Base-by-base conservation (phyloP, 2,113 vertebrate species). In the Camelus dromedarius region DNA sequence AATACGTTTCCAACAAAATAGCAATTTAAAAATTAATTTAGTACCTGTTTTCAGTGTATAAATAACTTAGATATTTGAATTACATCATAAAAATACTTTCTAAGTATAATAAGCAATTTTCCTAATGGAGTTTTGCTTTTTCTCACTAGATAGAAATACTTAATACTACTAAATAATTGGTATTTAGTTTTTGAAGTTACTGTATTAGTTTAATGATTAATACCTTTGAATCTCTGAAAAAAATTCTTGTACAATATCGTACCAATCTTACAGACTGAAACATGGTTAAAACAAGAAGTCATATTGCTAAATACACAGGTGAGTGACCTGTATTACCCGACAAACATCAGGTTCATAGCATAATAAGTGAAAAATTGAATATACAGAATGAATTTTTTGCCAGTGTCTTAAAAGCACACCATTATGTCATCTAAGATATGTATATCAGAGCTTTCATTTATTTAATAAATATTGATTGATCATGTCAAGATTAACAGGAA, bases 341-440 rank as follows among this genome's bases (percentile, higher is more conserved):
- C 3, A 95, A 91, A 69, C 80, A 64, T 42, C 20, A 70, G 52
- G 58, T 54, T 70, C 2, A 75, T 16, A 28, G 11, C 24, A 62
- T 75, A 60, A 76, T 52, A 76, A 96, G 8, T 62, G n/a, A 94
- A 82, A 69, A 11, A 91, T 48, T 88, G 69, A 67, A 62, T 66
- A 75, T 46, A 2, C 54, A 75, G 22, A 24, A 35, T 88, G 8
- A 42, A 32, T 38, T 35, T 58, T 77, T 64, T 30, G 8, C 13
- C 2, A 92, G 3, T 73, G 26, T 50, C 60, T 73, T 87, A 72
- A 50, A 50, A 50, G 60, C 9, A 79, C 50, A 89, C 8, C 64
- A 64, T 58, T 62, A n/a, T 38, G 5, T 83, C 26, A 67, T 60
- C 32, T 85, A 64, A 92, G 3, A 32, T 79, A 92, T n/a, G 20